Base-by-base conservation (phyloP, 1,140 invertebrate species). In the Dendrolimus punctatus region DNA sequence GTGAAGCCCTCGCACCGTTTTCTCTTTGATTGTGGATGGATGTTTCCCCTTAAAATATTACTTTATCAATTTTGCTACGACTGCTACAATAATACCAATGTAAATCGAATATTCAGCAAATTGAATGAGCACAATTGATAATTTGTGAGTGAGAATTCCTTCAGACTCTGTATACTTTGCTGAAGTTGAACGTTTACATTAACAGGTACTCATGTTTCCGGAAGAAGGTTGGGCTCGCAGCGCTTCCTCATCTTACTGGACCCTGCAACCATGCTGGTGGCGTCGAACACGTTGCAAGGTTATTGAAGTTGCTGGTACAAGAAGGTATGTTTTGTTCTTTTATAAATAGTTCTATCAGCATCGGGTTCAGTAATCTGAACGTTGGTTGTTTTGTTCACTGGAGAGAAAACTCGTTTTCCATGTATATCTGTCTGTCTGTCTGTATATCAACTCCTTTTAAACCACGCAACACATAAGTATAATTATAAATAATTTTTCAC, bases 221-320 rank as follows among this genome's bases (percentile, higher is more conserved):
- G 95, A 96, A 38, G 60, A 62, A 39, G 60, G 60, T 6, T 96
- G 94, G 94, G 94, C 95, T 42, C 89, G 93, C 54, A 95, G 92
- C 61, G 94, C 94, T 23, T 92, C 93, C 39, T 94, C 93, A 58
- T 93, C 93, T 38, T 95, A 95, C 81, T 96, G 94, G 94, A 93
- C 94, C n/a, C 89, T 96, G 60, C 93, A 94, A 72, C 93, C 93
- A 46, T 93, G 92, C 66, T 95, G 94, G 93, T 96, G 95, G 94
- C 93, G 93, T 57, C 88, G 91, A 45, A 93, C 91, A 61, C 88
- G 92, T 8, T 96, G 94, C 85, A 94, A 94, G 87, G 93, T 96
- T 54, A 92, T 95, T 36, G 94, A 96, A 85, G 92, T 93, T 39
- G 91, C 92, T 48, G 95, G 94, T 47, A 93, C 93, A 43, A 92